Base-by-base conservation (phyloP, 1,140 invertebrate species). In the Potamilus streckersoni region DNA sequence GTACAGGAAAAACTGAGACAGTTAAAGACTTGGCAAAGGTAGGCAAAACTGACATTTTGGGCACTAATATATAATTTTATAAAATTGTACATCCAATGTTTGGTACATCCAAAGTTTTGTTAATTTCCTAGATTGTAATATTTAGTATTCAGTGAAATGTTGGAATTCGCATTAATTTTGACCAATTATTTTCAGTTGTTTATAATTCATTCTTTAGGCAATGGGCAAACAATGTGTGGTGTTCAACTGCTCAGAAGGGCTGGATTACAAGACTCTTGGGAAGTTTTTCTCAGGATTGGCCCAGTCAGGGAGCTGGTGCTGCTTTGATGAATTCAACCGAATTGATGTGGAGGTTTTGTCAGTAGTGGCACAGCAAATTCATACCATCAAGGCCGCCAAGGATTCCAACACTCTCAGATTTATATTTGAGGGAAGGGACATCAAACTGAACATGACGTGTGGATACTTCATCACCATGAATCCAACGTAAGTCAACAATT, bases 241-340 rank as follows among this genome's bases (percentile, higher is more conserved):
- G 19, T 88, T 88, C 73, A 88, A 88, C 69, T 88, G 86, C 67
- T 88, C 86, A 31, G 86, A 88, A 68, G 86, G 86, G 11, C 77
- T 88, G 38, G 85, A 88, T 61, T 87, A 85, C 73, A 86, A 89
- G 80, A 89, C 86, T 80, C 74, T 90, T 59, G 89, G 88, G 49
- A 90, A 89, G 79, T 96, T 96, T 85, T 96, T 96, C 86, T 94
- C 95, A 3, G 95, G 95, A 0, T 84, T 96, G 68, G 95, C 95
- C 0, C 95, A 95, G 74, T 95, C 94, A 11, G 95, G 95, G 13
- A 94, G 94, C 14, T 96, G 95, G 95, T 95, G 94, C 83, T 97
- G 95, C 84, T 96, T 97, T 87, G 95, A 97, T 83, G 95, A 97
- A 87, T 96, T 97, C 88, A 97, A 97, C 88, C 91, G 95, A 13